A percentile compares a stretch with the other conserved stretches of the same genome.
phyloP scores from a whole-genome alignment of 2,797 vertebrate species.

The Micrastur ruficollis region DNA sequence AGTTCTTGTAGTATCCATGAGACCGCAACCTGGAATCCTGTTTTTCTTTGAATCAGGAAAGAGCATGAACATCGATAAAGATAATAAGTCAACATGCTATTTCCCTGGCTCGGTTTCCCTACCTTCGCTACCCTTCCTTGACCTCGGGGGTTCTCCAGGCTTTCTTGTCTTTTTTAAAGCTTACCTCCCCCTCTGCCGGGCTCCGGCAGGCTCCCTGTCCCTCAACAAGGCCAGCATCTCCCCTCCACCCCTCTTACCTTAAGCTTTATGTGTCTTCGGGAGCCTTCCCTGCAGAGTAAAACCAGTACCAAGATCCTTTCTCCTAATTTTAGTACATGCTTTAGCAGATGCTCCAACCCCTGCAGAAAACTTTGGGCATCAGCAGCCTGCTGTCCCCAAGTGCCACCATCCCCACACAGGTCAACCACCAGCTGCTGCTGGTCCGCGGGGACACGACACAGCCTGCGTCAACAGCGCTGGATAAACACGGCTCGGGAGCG shows the following conservation, averaged over 20 bases:
- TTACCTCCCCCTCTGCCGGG: background rate
- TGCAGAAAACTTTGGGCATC: background rate
- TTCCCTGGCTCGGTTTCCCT: background rate
- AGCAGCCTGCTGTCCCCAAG: background rate
- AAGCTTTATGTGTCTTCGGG: background rate
- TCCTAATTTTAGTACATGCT: background rate
- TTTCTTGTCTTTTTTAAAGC: background rate
- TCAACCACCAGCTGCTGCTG: background rate
- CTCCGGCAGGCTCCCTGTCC: background rate
- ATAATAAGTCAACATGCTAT: background rate
- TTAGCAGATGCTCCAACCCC: background rate
- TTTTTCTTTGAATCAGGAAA: background rate
- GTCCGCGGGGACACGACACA: background rate
- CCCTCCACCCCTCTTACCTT: background rate
- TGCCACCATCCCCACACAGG: background rate
- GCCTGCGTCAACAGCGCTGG: background rate
- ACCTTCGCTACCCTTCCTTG: background rate
- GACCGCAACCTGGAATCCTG: background rate
- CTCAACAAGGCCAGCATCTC: background rate
- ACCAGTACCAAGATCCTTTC: background rate
- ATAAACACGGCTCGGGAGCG: background rate
- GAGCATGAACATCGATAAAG: fast-evolving
- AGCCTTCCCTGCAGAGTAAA: background rate
- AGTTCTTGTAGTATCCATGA: background rate
- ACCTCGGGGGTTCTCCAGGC: background rate